Percentiles rank a stretch among this genome's conserved stretches.
Conservation (phyloP, 2,888 invertebrate species). For the Metacarcinus magister region DNA sequence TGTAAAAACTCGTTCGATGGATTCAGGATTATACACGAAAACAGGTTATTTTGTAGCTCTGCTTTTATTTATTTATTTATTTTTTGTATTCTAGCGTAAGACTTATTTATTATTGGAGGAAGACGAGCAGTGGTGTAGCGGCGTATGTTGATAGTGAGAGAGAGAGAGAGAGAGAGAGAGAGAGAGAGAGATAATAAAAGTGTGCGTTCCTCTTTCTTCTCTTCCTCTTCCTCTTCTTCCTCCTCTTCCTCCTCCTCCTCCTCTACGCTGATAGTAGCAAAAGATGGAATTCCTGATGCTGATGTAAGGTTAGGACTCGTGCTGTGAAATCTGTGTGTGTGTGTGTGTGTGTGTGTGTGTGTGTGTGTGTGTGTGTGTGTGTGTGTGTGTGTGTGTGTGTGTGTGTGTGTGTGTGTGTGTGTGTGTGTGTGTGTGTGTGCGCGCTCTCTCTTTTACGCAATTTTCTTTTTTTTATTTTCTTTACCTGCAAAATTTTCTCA, state of each 20-base stretch:
- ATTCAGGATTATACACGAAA: not conserved
- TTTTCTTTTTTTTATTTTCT: too few species aligned
- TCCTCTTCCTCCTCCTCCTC: too few species aligned
- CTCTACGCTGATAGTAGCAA: not conserved
- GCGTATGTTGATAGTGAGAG: not conserved
- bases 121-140: not conserved
- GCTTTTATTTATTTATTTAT: not conserved
- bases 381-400: conserved; percentile 20
- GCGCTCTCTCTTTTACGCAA: too few species aligned
- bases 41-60: not conserved
- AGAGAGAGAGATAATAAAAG: not conserved
- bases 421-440: not conserved
- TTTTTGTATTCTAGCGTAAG: not conserved
- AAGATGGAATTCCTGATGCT: not conserved
- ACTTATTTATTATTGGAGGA: not conserved
- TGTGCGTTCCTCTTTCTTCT: not conserved
- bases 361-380: conserved; percentile 47
- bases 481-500: too few species aligned
- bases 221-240: too few species aligned
- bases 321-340: not conserved
- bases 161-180: conserved; percentile 9
- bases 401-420: conserved; percentile 14
- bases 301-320: not conserved
- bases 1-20: not conserved
- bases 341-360: not conserved